A percentile compares a stretch with the other conserved stretches of the same genome.
Evolutionary conservation across 2,888 invertebrate species (phyloP).

Genomic region (Oligia fasciuncula): DNA sequence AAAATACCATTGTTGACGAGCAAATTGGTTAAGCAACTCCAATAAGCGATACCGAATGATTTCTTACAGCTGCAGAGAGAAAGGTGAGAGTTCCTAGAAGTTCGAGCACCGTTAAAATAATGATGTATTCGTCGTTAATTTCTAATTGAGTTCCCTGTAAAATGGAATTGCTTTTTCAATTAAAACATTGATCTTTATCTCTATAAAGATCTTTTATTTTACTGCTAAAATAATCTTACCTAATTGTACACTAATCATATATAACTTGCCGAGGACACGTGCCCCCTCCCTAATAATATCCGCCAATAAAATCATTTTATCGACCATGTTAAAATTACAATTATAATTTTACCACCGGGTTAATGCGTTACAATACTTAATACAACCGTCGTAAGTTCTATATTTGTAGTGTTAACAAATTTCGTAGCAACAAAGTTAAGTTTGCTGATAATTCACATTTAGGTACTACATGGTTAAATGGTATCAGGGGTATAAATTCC

Average conservation of each 20-base stretch:
- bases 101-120: neutral
- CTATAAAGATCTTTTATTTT: neutral
- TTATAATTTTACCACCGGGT: neutral
- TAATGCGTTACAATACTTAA: neutral
- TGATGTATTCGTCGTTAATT: neutral
- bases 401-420: neutral
- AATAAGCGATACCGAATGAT: neutral
- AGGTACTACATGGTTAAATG: conserved; percentile 71
- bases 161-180: neutral
- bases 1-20: neutral
- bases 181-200: neutral
- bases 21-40: neutral
- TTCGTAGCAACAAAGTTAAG: conserved; percentile 21
- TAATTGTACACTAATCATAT: conserved; percentile 8
- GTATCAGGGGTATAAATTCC: conserved; percentile 72
- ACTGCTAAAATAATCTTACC: conserved; percentile 17
- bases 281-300: conserved; percentile 57
- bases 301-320: conserved; percentile 71
- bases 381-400: conserved; percentile 4
- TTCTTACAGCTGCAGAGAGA: neutral
- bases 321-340: conserved; percentile 67
- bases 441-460: conserved; percentile 54
- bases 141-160: neutral
- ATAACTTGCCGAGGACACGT: conserved; percentile 19
- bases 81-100: neutral